Evolutionary conservation across 2,797 vertebrate genomes (phyloP), one percentile per base, ranked within the genome.

Genomic region (Xyrichtys novacula): DNA sequence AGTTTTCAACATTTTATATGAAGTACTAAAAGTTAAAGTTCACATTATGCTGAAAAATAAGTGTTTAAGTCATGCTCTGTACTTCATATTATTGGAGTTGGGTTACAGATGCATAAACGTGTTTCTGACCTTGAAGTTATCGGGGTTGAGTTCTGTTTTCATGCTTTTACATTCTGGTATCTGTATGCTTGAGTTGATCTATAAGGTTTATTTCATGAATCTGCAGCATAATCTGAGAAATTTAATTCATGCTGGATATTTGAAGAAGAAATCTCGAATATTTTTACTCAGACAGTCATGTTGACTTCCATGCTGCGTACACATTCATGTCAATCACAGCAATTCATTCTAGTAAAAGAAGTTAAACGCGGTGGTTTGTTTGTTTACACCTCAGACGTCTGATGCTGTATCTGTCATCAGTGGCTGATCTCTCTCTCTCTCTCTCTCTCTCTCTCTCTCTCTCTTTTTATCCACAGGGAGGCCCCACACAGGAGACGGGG

Each of bases 401-500:
- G 40, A 78, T 38, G 48, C n/a, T 16, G 23, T 49, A 14, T 67
- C 22, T 38, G 22, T 19, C 38, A 48, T 42, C 26, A 63, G 36
- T 42, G 34, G 19, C 11, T 77, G 15, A 74, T 59, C 55, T 3
- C 12, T 43, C 20, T 5, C 26, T 42, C 28, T 14, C 14, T 23
- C 10, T 28, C 46, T 48, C 43, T 48, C 4, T 43, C 66, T 34
- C 32, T 34, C n/a, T n/a, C n/a, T n/a, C n/a, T n/a, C n/a, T n/a
- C 15, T 38, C 39, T 60, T 50, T 47, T 36, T 65, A 43, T 62
- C 48, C 20, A 15, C 68, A 95, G 94, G 94, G 93, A 46, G 89
- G 84, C n/a, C 85, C 92, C 62, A 59, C 80, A 63, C 94, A 94
- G 86, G 94, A 94, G 90, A 92, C 78, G 0, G 90, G 88, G 44